phyloP scores from a whole-genome alignment of 2,797 vertebrate species.

The Syncerus caffer region DNA sequence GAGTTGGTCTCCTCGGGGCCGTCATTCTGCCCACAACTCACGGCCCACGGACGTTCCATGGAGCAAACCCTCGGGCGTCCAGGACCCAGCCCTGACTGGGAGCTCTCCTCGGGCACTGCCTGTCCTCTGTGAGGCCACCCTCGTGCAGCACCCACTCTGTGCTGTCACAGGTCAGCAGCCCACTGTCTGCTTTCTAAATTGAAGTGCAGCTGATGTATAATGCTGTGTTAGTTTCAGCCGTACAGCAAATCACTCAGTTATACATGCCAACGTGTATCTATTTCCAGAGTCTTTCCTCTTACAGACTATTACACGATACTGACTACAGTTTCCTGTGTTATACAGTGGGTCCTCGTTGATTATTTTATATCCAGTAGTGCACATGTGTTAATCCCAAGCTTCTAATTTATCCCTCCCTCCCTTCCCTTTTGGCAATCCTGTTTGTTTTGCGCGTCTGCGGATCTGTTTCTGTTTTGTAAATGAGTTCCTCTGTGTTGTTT shows the following conservation, averaged over 20 bases:
- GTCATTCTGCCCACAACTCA: fast-evolving
- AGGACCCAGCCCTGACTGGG: fast-evolving
- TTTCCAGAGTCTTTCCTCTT: not conserved
- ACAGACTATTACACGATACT: not conserved
- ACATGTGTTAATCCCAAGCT: not conserved
- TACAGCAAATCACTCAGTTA: too few species aligned
- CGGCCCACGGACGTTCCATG: fast-evolving
- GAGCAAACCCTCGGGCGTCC: fast-evolving
- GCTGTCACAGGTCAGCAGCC: not conserved
- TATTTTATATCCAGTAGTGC: not conserved
- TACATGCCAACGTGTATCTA: fast-evolving
- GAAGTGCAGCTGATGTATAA: not conserved
- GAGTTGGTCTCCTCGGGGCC: not conserved
- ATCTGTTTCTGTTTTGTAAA: not conserved
- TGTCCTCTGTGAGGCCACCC: fast-evolving
- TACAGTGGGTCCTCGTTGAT: not conserved
- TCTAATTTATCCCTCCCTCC: not conserved
- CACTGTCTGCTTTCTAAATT: fast-evolving
- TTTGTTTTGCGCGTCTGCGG: not conserved
- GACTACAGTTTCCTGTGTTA: not conserved
- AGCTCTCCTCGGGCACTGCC: fast-evolving
- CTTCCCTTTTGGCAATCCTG: not conserved
- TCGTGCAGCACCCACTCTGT: fast-evolving
- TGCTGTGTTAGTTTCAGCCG: not conserved
- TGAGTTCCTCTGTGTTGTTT: fast-evolving